Evolutionary conservation across 2,113 vertebrate species (phyloP), one percentile per base, ranked within the genome.

Genomic region (Microtus oregoni): DNA sequence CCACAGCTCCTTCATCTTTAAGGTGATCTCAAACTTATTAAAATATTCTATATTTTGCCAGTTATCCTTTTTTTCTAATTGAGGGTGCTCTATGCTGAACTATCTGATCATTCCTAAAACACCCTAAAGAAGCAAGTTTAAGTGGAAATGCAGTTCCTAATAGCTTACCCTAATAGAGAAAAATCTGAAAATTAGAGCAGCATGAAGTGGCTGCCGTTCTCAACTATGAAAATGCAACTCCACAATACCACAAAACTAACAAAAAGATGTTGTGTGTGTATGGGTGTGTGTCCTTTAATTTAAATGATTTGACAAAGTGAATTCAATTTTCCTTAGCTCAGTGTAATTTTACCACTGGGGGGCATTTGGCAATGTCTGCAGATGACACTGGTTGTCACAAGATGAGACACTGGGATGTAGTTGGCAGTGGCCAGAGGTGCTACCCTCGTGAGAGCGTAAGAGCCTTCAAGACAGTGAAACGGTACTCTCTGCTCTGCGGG

Each of bases 81-180:
- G 55, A 90, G 70, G 79, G 19, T 15, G 58, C 12, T 50, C 24
- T 77, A 5, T 73, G 38, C 17, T 90, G 52, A 87, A 94, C 68
- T 77, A 91, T 58, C 41, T 86, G 32, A 79, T 92, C 30, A 87
- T 96, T 35, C 44, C 38, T 35, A 83, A 92, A 90, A 72, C 38
- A 65, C 72, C 76, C 70, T 38, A 73, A 52, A 90, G 77, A 63
- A 63, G 44, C 47, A 52, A 79, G 47, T 78, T 26, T 52, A 77
- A 87, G 20, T 35, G 38, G 63, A 72, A 52, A 86, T 24, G n/a
- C 17, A 44, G 32, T 50, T 73, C 38, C 58, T 26, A 63, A 50
- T 52, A 61, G 92, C 75, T 24, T 68, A 83, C 72, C 61, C 44
- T 61, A 90, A 82, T 63, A 90, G 90, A n/a, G 63, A 70, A 50